These are phyloP conservation scores for Xestia rhomboidea DNA, from an alignment of 2,888 invertebrate genomes.

Conservation along the genomic window DNA sequence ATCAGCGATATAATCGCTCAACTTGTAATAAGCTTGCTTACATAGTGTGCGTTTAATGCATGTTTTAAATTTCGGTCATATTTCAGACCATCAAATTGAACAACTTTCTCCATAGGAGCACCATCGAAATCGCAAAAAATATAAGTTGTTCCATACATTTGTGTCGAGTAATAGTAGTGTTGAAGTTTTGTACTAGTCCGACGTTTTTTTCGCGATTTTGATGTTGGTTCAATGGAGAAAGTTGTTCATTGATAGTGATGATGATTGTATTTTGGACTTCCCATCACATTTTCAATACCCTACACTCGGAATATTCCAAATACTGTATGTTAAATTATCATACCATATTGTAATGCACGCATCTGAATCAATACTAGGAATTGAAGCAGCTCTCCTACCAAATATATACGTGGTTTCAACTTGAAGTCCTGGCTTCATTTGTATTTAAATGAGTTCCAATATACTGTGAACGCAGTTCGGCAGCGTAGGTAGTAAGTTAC, in stretches of 20 bases:
- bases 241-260: background rate
- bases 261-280: background rate
- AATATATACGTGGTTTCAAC: constrained; percentile 39
- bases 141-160: no score
- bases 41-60: no score
- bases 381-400: constrained; percentile 19
- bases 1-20: no score
- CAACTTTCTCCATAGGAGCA: no score
- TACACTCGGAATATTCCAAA: background rate
- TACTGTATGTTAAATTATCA: background rate
- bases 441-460: constrained; percentile 64
- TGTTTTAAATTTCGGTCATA: no score
- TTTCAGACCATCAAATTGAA: no score
- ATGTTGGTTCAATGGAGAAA: no score
- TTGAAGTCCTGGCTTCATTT: constrained; percentile 56
- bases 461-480: constrained; percentile 28
- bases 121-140: no score
- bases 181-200: no score
- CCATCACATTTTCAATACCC: background rate
- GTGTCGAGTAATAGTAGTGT: no score
- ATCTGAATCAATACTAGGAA: constrained; percentile 50
- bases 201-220: no score
- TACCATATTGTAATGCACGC: constrained; percentile 9
- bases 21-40: no score
- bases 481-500: background rate